These are phyloP conservation scores for Erethizon dorsatum DNA, from an alignment of 2,797 vertebrate species.

Conservation along the genomic window DNA sequence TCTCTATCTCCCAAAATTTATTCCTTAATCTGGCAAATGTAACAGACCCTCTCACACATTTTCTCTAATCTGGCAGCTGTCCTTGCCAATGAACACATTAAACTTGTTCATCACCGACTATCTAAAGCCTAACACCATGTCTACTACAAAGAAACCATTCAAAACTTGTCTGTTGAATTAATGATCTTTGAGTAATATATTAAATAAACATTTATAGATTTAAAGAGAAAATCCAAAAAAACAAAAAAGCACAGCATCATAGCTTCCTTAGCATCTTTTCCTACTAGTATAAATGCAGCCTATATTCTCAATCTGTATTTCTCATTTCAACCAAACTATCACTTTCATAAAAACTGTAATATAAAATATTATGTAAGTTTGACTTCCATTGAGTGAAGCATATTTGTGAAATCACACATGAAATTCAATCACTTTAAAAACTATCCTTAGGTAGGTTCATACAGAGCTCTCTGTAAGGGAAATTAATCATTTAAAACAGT, in stretches of 20 bases:
- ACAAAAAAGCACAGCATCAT: background rate
- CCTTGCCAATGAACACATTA: background rate
- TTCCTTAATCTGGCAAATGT: background rate
- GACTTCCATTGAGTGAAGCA: constrained; percentile 27
- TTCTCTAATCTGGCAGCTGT: background rate
- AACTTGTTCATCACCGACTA: background rate
- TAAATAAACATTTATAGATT: background rate
- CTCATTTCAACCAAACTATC: background rate
- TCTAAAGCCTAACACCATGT: background rate
- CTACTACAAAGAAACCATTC: background rate
- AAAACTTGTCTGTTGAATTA: background rate
- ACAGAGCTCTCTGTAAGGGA: background rate
- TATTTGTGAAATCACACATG: background rate
- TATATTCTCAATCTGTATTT: background rate
- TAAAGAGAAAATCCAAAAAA: background rate
- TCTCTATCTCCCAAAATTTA: background rate
- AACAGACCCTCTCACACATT: background rate
- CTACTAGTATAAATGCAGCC: background rate
- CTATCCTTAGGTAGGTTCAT: background rate
- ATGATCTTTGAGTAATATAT: background rate
- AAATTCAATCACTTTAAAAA: background rate
- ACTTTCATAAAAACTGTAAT: background rate
- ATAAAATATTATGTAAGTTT: constrained; percentile 33
- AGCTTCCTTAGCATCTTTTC: background rate
- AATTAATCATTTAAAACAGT: background rate